Conservation (phyloP, 2,113 vertebrate genomes). For the Cranoglanis bouderius region DNA sequence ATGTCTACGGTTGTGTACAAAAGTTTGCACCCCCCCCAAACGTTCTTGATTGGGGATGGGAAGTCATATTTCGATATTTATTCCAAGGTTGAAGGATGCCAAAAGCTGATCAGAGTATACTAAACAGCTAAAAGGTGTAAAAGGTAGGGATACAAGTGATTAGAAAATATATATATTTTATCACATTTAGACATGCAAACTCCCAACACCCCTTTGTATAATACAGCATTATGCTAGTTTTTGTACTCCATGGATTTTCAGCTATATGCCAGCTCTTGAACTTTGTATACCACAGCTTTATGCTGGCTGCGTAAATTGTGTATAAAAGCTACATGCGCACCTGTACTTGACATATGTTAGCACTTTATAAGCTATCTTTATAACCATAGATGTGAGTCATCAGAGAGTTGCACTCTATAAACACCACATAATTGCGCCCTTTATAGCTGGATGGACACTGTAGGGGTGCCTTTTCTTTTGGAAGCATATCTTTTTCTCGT, state of each 20-base stretch:
- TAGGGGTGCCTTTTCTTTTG: slow-evolving; percentile 1
- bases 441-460: neutral
- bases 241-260: neutral
- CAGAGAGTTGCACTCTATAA: neutral
- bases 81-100: neutral
- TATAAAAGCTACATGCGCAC: neutral
- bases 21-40: neutral
- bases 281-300: neutral
- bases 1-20: neutral
- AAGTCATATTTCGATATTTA: neutral
- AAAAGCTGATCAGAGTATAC: no score
- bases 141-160: neutral
- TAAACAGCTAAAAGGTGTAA: neutral
- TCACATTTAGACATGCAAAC: neutral
- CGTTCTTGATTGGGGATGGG: neutral
- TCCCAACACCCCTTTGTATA: neutral
- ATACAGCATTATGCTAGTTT: neutral
- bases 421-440: neutral
- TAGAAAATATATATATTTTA: no score
- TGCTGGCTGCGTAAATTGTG: neutral
- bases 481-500: neutral
- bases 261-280: neutral
- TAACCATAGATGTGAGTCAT: neutral
- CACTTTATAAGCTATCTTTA: neutral
- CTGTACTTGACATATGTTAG: neutral